phyloP scores from a whole-genome alignment of 2,113 vertebrate species.

The Cygnus buccinator region DNA sequence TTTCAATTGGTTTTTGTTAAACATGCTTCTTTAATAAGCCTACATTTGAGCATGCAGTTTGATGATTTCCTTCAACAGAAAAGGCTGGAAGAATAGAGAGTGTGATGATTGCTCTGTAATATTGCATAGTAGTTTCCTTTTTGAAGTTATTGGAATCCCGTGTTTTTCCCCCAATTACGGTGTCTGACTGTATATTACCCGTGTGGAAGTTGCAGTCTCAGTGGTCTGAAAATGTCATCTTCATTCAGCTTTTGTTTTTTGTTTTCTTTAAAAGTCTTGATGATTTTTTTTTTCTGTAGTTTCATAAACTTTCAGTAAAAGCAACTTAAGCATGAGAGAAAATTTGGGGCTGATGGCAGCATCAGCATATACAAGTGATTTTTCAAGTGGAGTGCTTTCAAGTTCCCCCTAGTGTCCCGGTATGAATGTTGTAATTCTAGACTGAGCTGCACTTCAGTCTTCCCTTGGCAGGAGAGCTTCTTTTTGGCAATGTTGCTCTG shows the following conservation, averaged over 20 bases:
- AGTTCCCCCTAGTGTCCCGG: background rate
- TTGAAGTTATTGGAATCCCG: background rate
- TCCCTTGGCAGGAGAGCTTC: background rate
- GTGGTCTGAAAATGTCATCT: background rate
- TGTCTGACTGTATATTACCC: background rate
- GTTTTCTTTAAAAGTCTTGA: background rate
- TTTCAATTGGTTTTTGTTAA: background rate
- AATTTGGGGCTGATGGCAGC: background rate
- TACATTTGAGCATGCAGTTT: background rate
- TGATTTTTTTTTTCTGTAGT: background rate
- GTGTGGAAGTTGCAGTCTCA: background rate
- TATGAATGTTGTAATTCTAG: background rate
- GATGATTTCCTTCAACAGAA: background rate
- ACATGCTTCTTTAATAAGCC: background rate
- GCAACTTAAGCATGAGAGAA: background rate
- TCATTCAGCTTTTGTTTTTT: background rate
- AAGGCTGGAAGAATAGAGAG: background rate
- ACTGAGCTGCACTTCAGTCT: background rate
- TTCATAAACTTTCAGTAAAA: background rate
- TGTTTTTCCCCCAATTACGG: rapidly evolving
- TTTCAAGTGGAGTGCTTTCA: background rate
- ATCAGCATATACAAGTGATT: background rate
- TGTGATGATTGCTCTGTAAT: background rate
- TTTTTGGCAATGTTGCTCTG: background rate
- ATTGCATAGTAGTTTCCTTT: background rate